Evolutionary conservation across 2,113 vertebrate genomes (phyloP).

Genomic region (Callorhinus ursinus): DNA sequence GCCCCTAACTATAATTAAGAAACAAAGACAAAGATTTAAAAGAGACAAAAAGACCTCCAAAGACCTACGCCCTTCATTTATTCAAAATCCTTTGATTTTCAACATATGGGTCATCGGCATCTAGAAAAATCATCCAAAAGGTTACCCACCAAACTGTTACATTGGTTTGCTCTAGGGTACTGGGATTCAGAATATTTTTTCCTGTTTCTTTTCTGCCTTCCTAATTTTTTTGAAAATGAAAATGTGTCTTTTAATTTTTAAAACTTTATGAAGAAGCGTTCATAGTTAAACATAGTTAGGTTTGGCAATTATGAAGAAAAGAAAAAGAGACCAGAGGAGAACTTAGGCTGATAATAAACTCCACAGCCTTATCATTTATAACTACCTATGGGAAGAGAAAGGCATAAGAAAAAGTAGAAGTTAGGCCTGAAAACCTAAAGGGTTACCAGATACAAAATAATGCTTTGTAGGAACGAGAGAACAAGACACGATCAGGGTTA

Average conservation of each 20-base stretch:
- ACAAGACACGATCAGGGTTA: no score
- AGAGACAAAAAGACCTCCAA: background rate
- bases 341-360: background rate
- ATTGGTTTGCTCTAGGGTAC: background rate
- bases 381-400: background rate
- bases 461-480: background rate
- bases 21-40: background rate
- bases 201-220: background rate
- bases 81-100: constrained; percentile 4
- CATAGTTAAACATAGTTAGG: background rate
- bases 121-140: background rate
- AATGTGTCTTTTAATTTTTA: background rate
- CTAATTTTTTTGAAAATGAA: background rate
- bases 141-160: background rate
- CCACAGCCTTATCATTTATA: background rate
- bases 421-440: background rate
- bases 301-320: background rate
- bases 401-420: background rate
- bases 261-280: background rate
- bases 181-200: background rate
- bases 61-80: background rate
- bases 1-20: background rate
- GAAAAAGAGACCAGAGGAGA: background rate
- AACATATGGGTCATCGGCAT: background rate
- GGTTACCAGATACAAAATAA: background rate